Conservation (phyloP, 1,140 invertebrate species). For the Diabrotica undecimpunctata region DNA sequence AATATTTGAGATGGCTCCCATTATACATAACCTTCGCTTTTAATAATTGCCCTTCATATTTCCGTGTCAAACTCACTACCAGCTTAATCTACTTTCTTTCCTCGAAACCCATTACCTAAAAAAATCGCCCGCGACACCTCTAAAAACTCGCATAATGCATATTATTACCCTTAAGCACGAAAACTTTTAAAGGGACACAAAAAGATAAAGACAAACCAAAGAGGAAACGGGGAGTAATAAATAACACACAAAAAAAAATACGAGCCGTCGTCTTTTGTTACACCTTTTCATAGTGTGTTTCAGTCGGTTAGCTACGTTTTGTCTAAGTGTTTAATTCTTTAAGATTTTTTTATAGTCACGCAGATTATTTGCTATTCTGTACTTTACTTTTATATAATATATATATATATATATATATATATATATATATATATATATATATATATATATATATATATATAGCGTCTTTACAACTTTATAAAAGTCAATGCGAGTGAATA, state of each 20-base stretch:
- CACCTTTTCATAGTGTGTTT: not conserved
- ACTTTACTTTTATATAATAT: no score
- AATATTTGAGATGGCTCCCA: no score
- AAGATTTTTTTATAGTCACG: not conserved
- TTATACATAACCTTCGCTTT: no score
- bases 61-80: not conserved
- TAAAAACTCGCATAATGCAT: not conserved
- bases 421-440: no score
- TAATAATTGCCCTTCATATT: not conserved
- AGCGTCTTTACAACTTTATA: no score
- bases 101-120: not conserved
- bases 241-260: not conserved
- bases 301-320: not conserved
- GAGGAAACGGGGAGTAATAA: slow-evolving; percentile 2
- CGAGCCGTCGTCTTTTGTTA: not conserved
- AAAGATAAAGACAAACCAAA: slow-evolving; percentile 2
- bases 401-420: no score
- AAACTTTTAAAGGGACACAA: not conserved
- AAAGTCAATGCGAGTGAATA: no score
- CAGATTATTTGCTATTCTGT: not conserved
- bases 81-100: not conserved
- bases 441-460: no score
- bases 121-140: not conserved
- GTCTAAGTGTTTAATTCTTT: not conserved
- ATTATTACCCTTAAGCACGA: slow-evolving; percentile 2